Base-by-base conservation (phyloP, 2,797 vertebrate species). In the Thalassophryne amazonica region DNA sequence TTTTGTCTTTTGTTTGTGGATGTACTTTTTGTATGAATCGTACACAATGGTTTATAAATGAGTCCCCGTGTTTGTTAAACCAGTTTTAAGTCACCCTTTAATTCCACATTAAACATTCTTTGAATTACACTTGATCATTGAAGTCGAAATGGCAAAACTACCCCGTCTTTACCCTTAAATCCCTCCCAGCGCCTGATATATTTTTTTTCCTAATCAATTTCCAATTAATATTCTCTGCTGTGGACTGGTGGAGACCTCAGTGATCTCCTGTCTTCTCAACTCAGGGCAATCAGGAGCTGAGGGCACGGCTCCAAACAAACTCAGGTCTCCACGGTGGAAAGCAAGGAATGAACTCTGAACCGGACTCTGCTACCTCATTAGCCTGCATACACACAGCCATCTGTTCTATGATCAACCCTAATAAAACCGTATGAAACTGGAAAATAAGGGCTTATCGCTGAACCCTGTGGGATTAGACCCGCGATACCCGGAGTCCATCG, bases 341-440 rank as follows among this genome's bases (percentile, higher is more conserved):
- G 51, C 58, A 25, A n/a, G 18, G 10, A 42, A 20, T 37, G 73
- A 83, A 72, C 82, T 73, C 46, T 68, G 73, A 58, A 62, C 86
- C 57, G 2, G 56, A 18, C 67, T 51, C 70, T 30, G 67, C 83
- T 66, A 72, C 73, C 80, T 87, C 83, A 86, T 89, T 88, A 88
- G 78, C 82, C 76, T 61, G 60, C 48, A 30, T 56, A 58, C 70
- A 58, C 73, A 60, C 51, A 11, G 38, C 80, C 82, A 80, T 84
- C 78, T 86, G 83, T 73, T 83, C 74, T 47, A 77, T 83, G 71
- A 73, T 32, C 51, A 75, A 69, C 71, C 38, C 39, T 64, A 80
- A 81, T 69, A 70, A 27, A 61, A 65, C 69, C 47, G 49, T 16
- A 13, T 1, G 18, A 62, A 70, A 62, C 40, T 9, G 2, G 52